These are phyloP conservation scores for Catamblyrhynchus diadema DNA, from an alignment of 2,797 vertebrate species.

Conservation along the genomic window DNA sequence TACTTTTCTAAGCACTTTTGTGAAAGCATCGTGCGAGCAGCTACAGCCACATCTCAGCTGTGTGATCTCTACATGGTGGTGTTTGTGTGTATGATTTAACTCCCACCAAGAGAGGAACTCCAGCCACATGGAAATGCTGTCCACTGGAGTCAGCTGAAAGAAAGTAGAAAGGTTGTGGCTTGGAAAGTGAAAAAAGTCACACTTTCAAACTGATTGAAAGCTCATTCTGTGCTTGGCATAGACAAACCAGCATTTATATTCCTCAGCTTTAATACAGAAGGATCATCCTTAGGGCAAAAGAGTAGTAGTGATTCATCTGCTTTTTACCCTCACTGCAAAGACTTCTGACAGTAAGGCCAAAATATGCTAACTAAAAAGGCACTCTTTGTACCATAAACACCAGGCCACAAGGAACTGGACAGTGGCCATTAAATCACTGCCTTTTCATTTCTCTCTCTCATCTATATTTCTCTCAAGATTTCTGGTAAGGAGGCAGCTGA, in stretches of 20 bases:
- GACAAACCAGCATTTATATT: conserved; percentile 39
- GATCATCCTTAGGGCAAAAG: conserved; percentile 44
- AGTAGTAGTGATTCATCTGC: conserved; percentile 49
- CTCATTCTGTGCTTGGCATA: conserved; percentile 33
- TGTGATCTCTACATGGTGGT: not conserved
- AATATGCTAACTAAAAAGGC: conserved; percentile 60
- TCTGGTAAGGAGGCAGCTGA: conserved; percentile 67
- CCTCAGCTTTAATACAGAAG: conserved; percentile 35
- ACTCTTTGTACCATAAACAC: conserved; percentile 68
- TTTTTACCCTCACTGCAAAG: conserved; percentile 52
- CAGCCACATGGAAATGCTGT: not conserved
- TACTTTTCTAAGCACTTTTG: conserved; percentile 62
- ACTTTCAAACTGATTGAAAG: conserved; percentile 18
- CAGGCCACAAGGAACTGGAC: conserved; percentile 63
- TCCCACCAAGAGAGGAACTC: not conserved
- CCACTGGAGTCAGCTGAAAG: conserved; percentile 11
- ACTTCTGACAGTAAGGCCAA: conserved; percentile 50
- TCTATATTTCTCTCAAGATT: conserved; percentile 65
- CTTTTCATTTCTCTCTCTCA: conserved; percentile 60
- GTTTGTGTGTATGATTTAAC: not conserved
- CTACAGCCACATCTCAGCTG: conserved; percentile 33
- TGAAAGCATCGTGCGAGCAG: conserved; percentile 32
- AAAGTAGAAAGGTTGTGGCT: conserved; percentile 7
- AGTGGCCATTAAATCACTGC: conserved; percentile 60
- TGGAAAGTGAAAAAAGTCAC: conserved; percentile 18